Percentiles rank a stretch among this genome's conserved stretches.
phyloP scores from a whole-genome alignment of 2,888 invertebrate genomes.

The Encarsia formosa region DNA sequence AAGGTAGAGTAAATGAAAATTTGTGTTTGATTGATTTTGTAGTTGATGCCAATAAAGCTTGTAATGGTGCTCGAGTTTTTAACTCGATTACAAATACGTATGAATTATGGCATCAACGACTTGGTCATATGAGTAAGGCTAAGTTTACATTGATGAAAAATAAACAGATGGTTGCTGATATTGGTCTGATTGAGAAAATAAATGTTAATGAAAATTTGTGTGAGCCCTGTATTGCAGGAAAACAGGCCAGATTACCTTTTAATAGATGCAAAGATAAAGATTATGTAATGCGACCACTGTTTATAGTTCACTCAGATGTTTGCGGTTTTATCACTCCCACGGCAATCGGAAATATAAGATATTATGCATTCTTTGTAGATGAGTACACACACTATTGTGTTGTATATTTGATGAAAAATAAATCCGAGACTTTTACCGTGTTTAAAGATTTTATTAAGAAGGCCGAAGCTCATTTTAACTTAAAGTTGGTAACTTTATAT shows the following conservation, averaged over 20 bases:
- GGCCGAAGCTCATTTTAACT: constrained; percentile 23
- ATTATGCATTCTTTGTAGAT: too few species aligned
- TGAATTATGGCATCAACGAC: constrained; percentile 4
- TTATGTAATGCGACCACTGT: constrained; percentile 14
- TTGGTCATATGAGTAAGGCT: constrained; percentile 10
- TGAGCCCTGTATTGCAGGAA: constrained; percentile 15
- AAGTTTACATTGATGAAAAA: constrained; percentile 15
- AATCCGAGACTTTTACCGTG: constrained; percentile 20
- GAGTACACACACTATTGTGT: too few species aligned
- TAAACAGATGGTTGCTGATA: constrained; percentile 5
- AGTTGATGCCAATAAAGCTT: constrained; percentile 3
- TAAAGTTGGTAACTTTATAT: constrained; percentile 13
- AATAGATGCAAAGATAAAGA: constrained; percentile 1
- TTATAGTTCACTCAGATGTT: constrained; percentile 25
- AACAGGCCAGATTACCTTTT: constrained; percentile 8
- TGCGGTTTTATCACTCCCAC: too few species aligned
- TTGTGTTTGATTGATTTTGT: neutral
- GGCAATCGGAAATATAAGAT: too few species aligned
- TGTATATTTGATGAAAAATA: constrained; percentile 21
- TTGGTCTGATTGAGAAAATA: constrained; percentile 6
- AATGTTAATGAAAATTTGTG: constrained; percentile 12
- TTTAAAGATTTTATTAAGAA: constrained; percentile 37
- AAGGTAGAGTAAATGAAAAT: neutral
- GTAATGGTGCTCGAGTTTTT: too few species aligned
- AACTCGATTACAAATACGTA: too few species aligned